Percentiles rank a stretch among this genome's conserved stretches.
Conservation (phyloP, 2,113 vertebrate genomes). For the Pterophyllum scalare region DNA sequence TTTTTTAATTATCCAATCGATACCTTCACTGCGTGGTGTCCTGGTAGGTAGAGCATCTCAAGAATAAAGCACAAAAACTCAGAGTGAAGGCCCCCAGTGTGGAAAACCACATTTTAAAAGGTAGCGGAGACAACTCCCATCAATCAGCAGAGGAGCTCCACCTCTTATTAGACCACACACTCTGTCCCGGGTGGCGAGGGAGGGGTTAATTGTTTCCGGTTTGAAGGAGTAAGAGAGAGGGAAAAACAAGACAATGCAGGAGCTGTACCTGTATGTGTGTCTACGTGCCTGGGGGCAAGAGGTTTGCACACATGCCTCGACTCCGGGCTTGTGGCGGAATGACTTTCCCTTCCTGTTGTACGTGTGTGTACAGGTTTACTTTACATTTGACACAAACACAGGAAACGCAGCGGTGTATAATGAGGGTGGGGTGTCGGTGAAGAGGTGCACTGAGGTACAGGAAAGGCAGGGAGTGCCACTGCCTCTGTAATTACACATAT, state of each 20-base stretch:
- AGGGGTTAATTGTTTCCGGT: conserved; percentile 77
- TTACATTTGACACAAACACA: conserved; percentile 27
- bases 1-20: neutral
- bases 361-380: conserved; percentile 10
- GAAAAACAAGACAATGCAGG: conserved; percentile 67
- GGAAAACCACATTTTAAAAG: conserved; percentile 54
- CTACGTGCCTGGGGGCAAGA: conserved; percentile 62
- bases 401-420: conserved; percentile 34
- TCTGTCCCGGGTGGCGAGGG: conserved; percentile 31
- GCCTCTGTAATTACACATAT: conserved; percentile 73
- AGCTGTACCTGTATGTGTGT: conserved; percentile 73
- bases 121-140: conserved; percentile 62
- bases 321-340: conserved; percentile 44
- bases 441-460: conserved; percentile 69
- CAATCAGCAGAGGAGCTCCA: conserved; percentile 60
- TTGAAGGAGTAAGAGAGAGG: conserved; percentile 35
- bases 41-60: neutral
- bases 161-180: conserved; percentile 74
- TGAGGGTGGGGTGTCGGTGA: conserved; percentile 59
- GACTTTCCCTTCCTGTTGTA: conserved; percentile 71
- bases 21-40: conserved; percentile 21
- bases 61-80: conserved; percentile 43
- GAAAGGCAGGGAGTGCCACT: conserved; percentile 67
- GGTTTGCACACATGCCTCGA: conserved; percentile 44
- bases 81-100: conserved; percentile 49